Evolutionary conservation across 2,797 vertebrate genomes (phyloP), one percentile per base, ranked within the genome.

Genomic region (Lithobates pipiens): DNA sequence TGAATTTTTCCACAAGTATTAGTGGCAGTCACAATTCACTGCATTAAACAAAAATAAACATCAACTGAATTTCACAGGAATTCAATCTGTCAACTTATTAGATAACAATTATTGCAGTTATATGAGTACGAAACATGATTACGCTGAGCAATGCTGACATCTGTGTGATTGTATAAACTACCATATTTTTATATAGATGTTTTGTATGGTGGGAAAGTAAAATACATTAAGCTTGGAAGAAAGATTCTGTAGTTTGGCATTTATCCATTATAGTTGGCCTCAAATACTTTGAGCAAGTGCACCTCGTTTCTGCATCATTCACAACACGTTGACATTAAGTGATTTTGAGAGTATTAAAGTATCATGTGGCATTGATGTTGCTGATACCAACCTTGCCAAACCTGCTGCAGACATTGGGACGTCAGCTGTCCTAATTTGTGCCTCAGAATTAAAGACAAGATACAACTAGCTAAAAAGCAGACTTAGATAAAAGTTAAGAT

Each of bases 391-490:
- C 71, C 80, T 86, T 86, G 85, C 85, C 80, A 86, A 86, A 86
- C 85, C 80, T 82, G 80, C 82, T 86, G 80, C 80, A 86, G 85
- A 86, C 85, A 78, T 77, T 83, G 74, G 82, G 85, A 86, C 85
- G 85, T 86, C 80, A 86, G 75, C n/a, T 83, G 80, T 86, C 69
- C 80, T 86, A 78, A 83, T 86, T 83, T 78, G 36, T 78, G 80
- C 74, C 80, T 77, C 50, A 73, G 85, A 82, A 78, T 83, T 78
- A 78, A 83, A 83, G 76, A 86, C 80, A 86, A 86, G 75, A 86
- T 67, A 67, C 57, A 72, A 83, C 85, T 78, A 74, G 85, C 63
- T 25, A 29, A 67, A 72, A 5, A 72, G 57, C 5, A 39, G 72
- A 74, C 72, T 74, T 2, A 44, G 21, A 72, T 63, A 54, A 86